Base-by-base conservation (phyloP, 2,888 invertebrate genomes). In the Polyommatus icarus region DNA sequence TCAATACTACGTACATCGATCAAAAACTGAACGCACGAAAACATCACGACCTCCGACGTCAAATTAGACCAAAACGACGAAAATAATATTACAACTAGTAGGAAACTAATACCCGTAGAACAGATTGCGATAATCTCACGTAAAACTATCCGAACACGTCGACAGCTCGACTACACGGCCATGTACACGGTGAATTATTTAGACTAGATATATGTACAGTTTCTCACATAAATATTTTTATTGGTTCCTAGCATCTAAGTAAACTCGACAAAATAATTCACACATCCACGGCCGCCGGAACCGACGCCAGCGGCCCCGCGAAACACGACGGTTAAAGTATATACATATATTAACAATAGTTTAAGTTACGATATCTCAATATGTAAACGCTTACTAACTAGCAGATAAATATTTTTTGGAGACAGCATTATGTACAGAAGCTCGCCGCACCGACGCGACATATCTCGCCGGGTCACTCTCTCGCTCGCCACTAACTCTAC, bases 51-150 rank as follows among this genome's bases (percentile, higher is more conserved):
- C 83, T 84, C 82, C 71, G 78, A 79, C 77, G 83, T 85, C 84
- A 84, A 87, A 86, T 87, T 84, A 87, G 85, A 86, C 85, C 84
- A 84, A 90, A 90, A 91, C 90, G 86, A 89, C 85, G 59, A 88
- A 91, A 91, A 90, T 88, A 92, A 91, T 90, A 88, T 89, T 93
- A 93, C 87, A 88, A 83, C 93, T 94, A 94, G 85, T 94, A 94
- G 94, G 94, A 93, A 94, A 94, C 94, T 93, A 94, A 94, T 94
- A 94, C 94, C 94, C 94, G 94, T 94, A 94, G 87, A 92, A 91
- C 89, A 90, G 91, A 94, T 94, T 94, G 94, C 94, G 87, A 87
- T 84, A 85, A 87, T 85, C 85, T 84, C 81, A 84, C 50, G 50
- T 50, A 54, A 12, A 75, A 73, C 73, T 50, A 83, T 82, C 20